Conservation (phyloP, 2,113 vertebrate species). For the Dinomys branickii region DNA sequence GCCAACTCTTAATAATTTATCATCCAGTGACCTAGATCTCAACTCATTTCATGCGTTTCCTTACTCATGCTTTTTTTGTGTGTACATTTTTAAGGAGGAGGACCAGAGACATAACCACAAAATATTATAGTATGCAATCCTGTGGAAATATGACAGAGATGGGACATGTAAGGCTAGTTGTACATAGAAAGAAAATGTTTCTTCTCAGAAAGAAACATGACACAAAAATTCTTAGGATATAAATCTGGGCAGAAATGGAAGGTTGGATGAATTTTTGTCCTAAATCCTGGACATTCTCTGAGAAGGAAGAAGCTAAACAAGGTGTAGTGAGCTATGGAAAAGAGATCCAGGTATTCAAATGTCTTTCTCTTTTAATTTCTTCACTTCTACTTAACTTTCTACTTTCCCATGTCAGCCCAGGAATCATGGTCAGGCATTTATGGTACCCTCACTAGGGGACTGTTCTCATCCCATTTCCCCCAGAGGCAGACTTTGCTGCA, state of each 20-base stretch:
- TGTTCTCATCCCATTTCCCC: too few species aligned
- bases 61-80: not conserved
- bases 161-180: rapidly evolving
- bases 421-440: too few species aligned
- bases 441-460: not conserved
- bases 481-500: not conserved
- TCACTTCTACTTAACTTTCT: not conserved
- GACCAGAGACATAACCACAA: not conserved
- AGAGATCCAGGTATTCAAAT: rapidly evolving
- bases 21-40: not conserved
- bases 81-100: not conserved
- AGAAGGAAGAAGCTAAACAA: not conserved
- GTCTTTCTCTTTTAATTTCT: rapidly evolving
- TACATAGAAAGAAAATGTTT: not conserved
- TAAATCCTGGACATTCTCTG: not conserved
- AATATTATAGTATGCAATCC: rapidly evolving
- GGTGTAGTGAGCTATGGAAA: not conserved
- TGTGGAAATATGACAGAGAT: not conserved
- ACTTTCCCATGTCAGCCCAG: not conserved
- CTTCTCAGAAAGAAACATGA: not conserved
- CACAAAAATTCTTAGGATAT: not conserved
- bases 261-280: not conserved
- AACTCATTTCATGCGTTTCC: not conserved
- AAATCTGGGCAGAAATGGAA: not conserved
- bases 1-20: not conserved